Base-by-base conservation (phyloP, 2,797 vertebrate genomes). In the Hyperoplus lanceolatus region DNA sequence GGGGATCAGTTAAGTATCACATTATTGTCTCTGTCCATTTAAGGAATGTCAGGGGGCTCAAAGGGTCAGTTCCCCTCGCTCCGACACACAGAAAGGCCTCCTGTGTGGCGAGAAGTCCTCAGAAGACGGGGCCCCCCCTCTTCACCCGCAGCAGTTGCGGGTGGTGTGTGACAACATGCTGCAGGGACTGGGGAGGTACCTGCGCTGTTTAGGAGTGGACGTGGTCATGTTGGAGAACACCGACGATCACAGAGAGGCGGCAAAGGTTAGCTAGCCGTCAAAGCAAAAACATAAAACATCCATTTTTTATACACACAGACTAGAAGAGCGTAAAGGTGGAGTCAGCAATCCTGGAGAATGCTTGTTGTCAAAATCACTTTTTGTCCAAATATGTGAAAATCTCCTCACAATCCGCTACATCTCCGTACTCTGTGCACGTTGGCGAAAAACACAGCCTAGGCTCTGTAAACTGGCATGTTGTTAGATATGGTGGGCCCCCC, bases 121-220 rank as follows among this genome's bases (percentile, higher is more conserved):
- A 60, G 75, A 81, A 68, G 42, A 1, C 46, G 5, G 29, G 29
- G 29, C 12, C 75, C 56, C 48, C 62, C 68, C 91, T 16, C 42
- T 95, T 16, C 79, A 85, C 0, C 95, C 95, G 0, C 90, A 80
- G 79, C 91, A 97, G 83, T 95, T 98, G 90, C 92, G 94, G 0
- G 96, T 96, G 79, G 96, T 97, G 70, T 97, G 97, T 41, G 97
- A 98, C 88, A 97, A 95, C 92, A 97, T 97, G 98, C 93, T 97
- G 13, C 96, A 97, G 77, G 97, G 97, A 29, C 95, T 97, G 0
- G 97, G 97, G 0, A 93, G 96, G 60, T 96, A 96, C 75, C 95
- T 98, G 79, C 96, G 96, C 80, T 96, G 96, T 81, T 92, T 98
- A 5, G 97, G 97, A 0, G 94, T 96, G 0, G 96, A 98, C 0